Conservation (phyloP, 2,113 vertebrate species). For the Strix uralensis region DNA sequence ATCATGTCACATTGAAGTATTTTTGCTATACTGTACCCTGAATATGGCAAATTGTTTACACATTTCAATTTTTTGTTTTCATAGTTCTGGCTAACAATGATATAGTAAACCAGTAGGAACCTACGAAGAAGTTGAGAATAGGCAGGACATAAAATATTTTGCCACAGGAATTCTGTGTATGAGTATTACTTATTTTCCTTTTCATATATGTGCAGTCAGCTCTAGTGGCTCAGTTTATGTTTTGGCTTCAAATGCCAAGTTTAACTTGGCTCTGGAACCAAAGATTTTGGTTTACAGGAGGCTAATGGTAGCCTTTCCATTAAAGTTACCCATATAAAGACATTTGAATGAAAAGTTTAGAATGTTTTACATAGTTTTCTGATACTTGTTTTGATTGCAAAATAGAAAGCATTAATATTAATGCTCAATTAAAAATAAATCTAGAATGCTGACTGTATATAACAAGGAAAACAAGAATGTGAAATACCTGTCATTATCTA, state of each 20-base stretch:
- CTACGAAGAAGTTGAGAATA: background rate
- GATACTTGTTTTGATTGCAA: background rate
- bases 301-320: conserved; percentile 37
- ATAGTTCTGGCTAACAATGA: background rate
- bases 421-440: background rate
- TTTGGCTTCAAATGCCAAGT: conserved; percentile 29
- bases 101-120: background rate
- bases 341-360: conserved; percentile 1
- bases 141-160: background rate
- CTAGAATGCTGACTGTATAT: background rate
- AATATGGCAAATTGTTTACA: background rate
- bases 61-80: background rate
- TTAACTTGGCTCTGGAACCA: conserved; percentile 38
- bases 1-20: background rate
- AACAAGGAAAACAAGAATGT: background rate
- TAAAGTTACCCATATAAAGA: conserved; percentile 30
- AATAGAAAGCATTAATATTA: background rate
- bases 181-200: conserved; percentile 36
- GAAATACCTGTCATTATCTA: background rate
- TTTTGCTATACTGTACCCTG: background rate
- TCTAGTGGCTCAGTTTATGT: conserved; percentile 3
- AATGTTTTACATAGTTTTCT: conserved; percentile 17
- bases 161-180: conserved; percentile 9
- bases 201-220: conserved; percentile 39
- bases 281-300: conserved; percentile 39